Conservation (phyloP, 2,888 invertebrate species). For the Rhabditoides inermis region DNA sequence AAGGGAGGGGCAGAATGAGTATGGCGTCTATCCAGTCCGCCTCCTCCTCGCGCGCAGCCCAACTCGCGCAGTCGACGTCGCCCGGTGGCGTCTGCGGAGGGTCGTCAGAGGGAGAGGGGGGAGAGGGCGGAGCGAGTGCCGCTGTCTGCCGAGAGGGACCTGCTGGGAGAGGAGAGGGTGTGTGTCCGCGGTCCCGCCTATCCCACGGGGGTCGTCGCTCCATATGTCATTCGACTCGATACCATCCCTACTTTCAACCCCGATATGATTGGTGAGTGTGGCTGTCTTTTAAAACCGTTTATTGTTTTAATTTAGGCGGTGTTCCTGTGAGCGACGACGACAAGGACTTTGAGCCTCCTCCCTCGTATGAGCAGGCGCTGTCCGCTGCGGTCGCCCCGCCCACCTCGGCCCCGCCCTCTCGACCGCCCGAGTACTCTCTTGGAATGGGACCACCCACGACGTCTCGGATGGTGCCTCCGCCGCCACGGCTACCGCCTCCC, state of each 20-base stretch:
- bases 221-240: constrained; percentile 30
- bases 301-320: constrained; percentile 17
- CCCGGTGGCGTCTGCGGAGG: no score
- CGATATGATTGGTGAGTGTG: constrained; percentile 21
- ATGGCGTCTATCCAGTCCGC: neutral
- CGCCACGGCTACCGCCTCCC: no score
- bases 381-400: constrained; percentile 11
- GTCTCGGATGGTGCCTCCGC: no score
- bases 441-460: no score
- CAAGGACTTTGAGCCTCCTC: constrained; percentile 29
- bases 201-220: constrained; percentile 14
- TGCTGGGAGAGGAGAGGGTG: neutral
- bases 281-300: neutral
- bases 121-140: neutral
- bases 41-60: neutral
- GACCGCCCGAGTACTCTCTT: no score
- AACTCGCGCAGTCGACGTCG: neutral
- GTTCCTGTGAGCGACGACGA: constrained; percentile 7
- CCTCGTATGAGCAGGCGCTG: constrained; percentile 38
- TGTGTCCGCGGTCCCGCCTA: constrained; percentile 14
- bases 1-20: constrained; percentile 1
- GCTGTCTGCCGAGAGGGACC: constrained; percentile 9
- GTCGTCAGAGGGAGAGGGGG: neutral
- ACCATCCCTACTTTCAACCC: constrained; percentile 38
- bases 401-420: no score